phyloP scores from a whole-genome alignment of 2,797 vertebrate genomes.

The Bovichtus diacanthus region DNA sequence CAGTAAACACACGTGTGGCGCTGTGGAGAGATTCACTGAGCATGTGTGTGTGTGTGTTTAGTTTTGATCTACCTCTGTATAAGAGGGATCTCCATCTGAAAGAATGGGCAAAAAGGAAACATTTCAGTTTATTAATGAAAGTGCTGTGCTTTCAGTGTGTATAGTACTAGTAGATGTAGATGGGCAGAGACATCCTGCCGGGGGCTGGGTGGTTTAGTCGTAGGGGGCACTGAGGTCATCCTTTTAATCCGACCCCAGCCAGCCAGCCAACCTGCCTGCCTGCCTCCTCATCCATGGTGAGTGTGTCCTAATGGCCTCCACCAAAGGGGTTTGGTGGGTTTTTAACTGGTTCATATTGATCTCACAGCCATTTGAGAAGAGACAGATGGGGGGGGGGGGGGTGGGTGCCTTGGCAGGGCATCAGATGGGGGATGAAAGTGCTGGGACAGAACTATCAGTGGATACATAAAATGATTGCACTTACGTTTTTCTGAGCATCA shows the following conservation, averaged over 20 bases:
- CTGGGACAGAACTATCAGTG: slow-evolving; percentile 33
- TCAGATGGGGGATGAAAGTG: slow-evolving; percentile 54
- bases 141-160: slow-evolving; percentile 13
- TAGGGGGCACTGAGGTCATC: slow-evolving; percentile 73
- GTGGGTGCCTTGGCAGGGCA: slow-evolving; percentile 43
- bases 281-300: slow-evolving; percentile 45
- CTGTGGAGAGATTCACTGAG: slow-evolving; percentile 6
- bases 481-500: slow-evolving; percentile 94
- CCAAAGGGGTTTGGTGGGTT: slow-evolving; percentile 74
- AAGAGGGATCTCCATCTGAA: slow-evolving; percentile 92
- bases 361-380: slow-evolving; percentile 82
- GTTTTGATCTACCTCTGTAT: slow-evolving; percentile 86
- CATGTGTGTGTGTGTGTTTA: neutral
- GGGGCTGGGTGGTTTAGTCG: slow-evolving; percentile 31
- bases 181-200: slow-evolving; percentile 45
- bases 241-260: slow-evolving; percentile 70
- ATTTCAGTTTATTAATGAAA: slow-evolving; percentile 44
- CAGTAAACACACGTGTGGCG: slow-evolving; percentile 15
- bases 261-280: slow-evolving; percentile 47
- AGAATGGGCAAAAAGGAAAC: slow-evolving; percentile 42
- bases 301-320: slow-evolving; percentile 80
- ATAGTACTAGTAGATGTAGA: slow-evolving; percentile 11
- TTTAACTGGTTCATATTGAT: slow-evolving; percentile 84
- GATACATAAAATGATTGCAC: slow-evolving; percentile 55
- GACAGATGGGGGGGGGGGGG: slow-evolving; percentile 61